These are phyloP conservation scores for Melitaea cinxia DNA, from an alignment of 1,140 invertebrate genomes.

Conservation along the genomic window DNA sequence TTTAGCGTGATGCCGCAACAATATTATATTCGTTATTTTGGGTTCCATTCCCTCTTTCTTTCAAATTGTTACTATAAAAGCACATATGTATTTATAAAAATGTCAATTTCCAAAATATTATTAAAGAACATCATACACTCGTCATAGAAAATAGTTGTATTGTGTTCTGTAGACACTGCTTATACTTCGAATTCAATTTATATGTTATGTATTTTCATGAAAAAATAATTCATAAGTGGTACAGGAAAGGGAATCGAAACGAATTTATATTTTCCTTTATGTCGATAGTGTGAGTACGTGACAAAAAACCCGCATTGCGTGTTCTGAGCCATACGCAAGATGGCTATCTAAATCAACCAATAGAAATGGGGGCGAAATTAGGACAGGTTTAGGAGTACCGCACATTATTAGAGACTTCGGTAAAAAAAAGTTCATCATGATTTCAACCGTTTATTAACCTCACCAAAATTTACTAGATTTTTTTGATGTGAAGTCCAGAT, in stretches of 20 bases:
- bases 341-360: slow-evolving; percentile 23
- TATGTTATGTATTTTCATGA: not conserved
- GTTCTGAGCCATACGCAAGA: slow-evolving; percentile 10
- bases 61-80: no score
- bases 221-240: slow-evolving; percentile 10
- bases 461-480: no score
- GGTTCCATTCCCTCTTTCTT: no score
- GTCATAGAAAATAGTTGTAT: no score
- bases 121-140: no score
- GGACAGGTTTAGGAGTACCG: slow-evolving; percentile 11
- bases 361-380: slow-evolving; percentile 21
- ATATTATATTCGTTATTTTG: no score
- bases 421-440: not conserved
- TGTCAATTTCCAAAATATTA: no score
- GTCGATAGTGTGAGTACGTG: slow-evolving; percentile 19
- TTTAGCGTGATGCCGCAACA: no score
- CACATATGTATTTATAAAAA: no score
- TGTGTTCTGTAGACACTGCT: not conserved
- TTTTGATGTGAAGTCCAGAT: no score
- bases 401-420: slow-evolving; percentile 6
- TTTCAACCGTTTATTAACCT: not conserved
- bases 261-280: slow-evolving; percentile 15
- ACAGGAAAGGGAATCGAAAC: not conserved
- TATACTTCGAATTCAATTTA: slow-evolving; percentile 12
- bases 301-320: slow-evolving; percentile 35